These are phyloP conservation scores for Agonopterix alstromeriana DNA, from an alignment of 2,888 invertebrate genomes.

Conservation along the genomic window DNA sequence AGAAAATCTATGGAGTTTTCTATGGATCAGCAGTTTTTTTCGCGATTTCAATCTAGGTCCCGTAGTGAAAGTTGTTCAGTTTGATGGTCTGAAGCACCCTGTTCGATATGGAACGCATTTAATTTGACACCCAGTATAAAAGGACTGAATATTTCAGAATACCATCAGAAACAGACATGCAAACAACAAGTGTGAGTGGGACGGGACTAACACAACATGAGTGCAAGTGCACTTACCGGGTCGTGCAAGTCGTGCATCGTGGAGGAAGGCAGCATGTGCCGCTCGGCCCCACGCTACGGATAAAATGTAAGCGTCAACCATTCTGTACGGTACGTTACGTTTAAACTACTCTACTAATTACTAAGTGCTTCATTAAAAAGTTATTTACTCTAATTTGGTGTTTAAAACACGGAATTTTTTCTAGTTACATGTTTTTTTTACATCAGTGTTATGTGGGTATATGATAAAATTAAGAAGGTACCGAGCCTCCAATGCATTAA, in stretches of 20 bases:
- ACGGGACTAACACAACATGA: constrained; percentile 8
- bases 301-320: constrained; percentile 58
- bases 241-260: constrained; percentile 78
- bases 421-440: too few relatives aligned
- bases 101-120: too few relatives aligned
- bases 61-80: too few relatives aligned
- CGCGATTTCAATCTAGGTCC: too few relatives aligned
- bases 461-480: too few relatives aligned
- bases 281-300: constrained; percentile 69
- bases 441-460: too few relatives aligned
- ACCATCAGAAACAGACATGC: constrained; percentile 34
- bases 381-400: not conserved
- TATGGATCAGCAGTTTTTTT: too few relatives aligned
- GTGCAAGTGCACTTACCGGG: constrained; percentile 69
- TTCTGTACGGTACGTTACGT: constrained; percentile 6
- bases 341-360: not conserved
- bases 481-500: too few relatives aligned
- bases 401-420: too few relatives aligned
- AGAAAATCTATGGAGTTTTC: too few relatives aligned
- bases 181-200: constrained; percentile 23
- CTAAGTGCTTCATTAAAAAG: not conserved
- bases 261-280: constrained; percentile 74
- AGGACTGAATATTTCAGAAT: not conserved
- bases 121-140: too few relatives aligned
- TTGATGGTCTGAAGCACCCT: too few relatives aligned